Conservation (phyloP, 2,888 invertebrate species). For the Nymphalis c-album region DNA sequence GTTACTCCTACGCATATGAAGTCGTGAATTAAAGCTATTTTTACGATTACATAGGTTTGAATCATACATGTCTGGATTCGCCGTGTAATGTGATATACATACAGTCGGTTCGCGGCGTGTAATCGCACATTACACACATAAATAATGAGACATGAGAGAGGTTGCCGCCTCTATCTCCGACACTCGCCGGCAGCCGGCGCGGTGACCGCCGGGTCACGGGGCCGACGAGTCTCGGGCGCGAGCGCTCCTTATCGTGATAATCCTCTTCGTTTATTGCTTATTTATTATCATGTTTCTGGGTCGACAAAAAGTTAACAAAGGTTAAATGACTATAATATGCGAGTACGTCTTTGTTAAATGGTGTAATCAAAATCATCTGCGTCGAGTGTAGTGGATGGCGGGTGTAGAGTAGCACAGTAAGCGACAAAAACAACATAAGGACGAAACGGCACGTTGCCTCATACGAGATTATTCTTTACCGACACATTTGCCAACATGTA, state of each 20-base stretch:
- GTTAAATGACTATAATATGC: neutral
- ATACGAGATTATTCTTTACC: too few relatives aligned
- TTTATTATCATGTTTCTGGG: neutral
- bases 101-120: too few relatives aligned
- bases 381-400: too few relatives aligned
- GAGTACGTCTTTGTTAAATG: neutral
- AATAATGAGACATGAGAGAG: neutral
- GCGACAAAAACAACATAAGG: too few relatives aligned
- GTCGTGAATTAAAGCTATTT: too few relatives aligned
- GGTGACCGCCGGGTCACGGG: neutral
- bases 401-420: too few relatives aligned
- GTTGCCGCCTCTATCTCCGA: neutral
- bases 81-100: too few relatives aligned
- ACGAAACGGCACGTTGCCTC: too few relatives aligned
- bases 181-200: neutral
- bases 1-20: too few relatives aligned
- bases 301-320: neutral
- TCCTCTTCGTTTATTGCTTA: neutral
- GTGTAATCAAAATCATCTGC: neutral
- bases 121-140: neutral
- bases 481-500: too few relatives aligned
- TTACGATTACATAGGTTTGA: too few relatives aligned
- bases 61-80: too few relatives aligned
- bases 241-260: constrained; percentile 2
- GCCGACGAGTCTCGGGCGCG: neutral